Conservation (phyloP, 2,797 vertebrate genomes). For the Coregonus ussuriensis region DNA sequence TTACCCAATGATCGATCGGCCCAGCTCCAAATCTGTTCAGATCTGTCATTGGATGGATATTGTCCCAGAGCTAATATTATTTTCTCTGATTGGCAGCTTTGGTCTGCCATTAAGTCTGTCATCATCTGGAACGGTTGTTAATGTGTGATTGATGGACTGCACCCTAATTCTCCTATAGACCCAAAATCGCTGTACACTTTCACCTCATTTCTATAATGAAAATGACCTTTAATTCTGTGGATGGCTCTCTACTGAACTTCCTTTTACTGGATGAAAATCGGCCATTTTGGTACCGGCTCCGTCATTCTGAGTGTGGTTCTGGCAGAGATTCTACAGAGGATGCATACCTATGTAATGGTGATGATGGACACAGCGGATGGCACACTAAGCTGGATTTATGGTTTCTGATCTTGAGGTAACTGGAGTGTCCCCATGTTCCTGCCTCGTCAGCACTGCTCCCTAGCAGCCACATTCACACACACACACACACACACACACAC, state of each 20-base stretch:
- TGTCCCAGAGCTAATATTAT: slow-evolving; percentile 2
- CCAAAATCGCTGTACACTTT: neutral
- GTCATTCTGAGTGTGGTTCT: slow-evolving; percentile 45
- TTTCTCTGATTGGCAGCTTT: slow-evolving; percentile 33
- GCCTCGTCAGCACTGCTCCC: slow-evolving; percentile 48
- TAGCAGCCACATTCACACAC: slow-evolving; percentile 41
- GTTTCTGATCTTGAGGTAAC: slow-evolving; percentile 56
- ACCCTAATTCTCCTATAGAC: slow-evolving; percentile 34
- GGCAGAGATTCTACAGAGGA: slow-evolving; percentile 33
- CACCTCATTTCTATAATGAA: neutral
- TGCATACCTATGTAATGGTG: slow-evolving; percentile 41
- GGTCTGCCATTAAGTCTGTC: slow-evolving; percentile 43
- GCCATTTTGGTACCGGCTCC: neutral
- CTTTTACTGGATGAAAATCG: slow-evolving; percentile 37
- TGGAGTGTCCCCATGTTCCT: slow-evolving; percentile 48
- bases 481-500: slow-evolving; percentile 3
- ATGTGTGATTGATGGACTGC: slow-evolving; percentile 44
- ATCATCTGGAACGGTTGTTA: slow-evolving; percentile 26
- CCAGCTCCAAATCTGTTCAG: slow-evolving; percentile 5
- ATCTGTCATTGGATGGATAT: neutral
- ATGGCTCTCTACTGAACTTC: slow-evolving; percentile 25
- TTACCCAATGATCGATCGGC: too few relatives aligned
- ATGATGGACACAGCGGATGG: slow-evolving; percentile 48
- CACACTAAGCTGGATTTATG: slow-evolving; percentile 45
- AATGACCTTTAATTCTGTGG: slow-evolving; percentile 18